Evolutionary conservation across 1,140 invertebrate genomes (phyloP), one percentile per base, ranked within the genome.

Genomic region (Ostrea denselamellosa): DNA sequence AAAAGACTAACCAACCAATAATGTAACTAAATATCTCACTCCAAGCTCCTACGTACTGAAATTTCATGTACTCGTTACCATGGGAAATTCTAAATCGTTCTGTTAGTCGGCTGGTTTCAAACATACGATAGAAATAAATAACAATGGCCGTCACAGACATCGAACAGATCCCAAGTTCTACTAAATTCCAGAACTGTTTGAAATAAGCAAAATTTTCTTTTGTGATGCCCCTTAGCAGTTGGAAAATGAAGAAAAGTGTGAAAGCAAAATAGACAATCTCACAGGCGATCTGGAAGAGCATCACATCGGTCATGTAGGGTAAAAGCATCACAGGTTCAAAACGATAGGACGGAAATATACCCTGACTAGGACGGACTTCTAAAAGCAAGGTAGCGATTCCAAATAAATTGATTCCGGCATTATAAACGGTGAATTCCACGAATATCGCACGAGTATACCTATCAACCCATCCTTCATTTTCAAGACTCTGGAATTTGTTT

Each of bases 401-500:
- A 88, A 96, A 96, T 22, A 96, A 90, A 88, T 96, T 95, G 0
- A 95, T 90, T 86, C 96, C 95, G 1, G 96, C 95, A 91, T 96
- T 96, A 91, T 96, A 96, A 14, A 95, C 93, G 7, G 96, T 96
- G 90, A 96, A 96, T 89, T 96, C 96, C 8, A 96, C 93, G 88
- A 96, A 95, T 14, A 96, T 93, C 8, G 96, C 96, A 88, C 96
- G 90, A 0, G 96, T 96, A 81, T 95, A 92, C 84, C 93, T 90
- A 89, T 96, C 96, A 22, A 96, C 95, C 96, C 96, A 96, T 44
- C 93, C 89, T 84, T 95, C 91, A 2, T 90, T 87, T 86, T 95
- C 87, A 28, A 96, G 90, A 28, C 91, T 81, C 10, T 92, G 86
- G 53, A 96, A 92, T 81, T 94, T 93, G 10, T 89, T 86, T 52